Percentiles rank a stretch among this genome's conserved stretches.
These are phyloP conservation scores for Phymastichus coffea DNA, from an alignment of 1,140 invertebrate genomes.

Conservation along the genomic window DNA sequence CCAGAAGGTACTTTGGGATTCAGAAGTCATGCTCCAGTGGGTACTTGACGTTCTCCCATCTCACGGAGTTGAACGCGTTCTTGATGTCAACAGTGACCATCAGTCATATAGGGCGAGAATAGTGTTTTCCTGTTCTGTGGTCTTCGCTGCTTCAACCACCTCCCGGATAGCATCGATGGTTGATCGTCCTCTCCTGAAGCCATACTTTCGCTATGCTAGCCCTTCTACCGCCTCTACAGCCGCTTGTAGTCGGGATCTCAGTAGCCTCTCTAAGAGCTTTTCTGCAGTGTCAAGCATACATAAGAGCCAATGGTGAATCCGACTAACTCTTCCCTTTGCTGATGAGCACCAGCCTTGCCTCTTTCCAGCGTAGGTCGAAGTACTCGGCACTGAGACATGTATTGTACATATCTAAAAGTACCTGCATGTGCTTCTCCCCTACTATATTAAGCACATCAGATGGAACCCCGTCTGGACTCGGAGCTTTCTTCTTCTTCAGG, in stretches of 20 bases:
- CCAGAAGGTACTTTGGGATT: background rate
- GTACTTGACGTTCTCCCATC: background rate
- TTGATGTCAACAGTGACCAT: background rate
- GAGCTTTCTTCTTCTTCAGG: no score
- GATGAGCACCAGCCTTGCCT: conserved; percentile 1
- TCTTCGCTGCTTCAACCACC: background rate
- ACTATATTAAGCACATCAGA: no score
- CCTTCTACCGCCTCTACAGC: background rate
- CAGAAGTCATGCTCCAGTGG: background rate
- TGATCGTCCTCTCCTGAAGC: background rate
- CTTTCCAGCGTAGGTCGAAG: no score
- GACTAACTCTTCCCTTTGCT: conserved; percentile 1
- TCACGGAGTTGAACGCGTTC: conserved; percentile 3
- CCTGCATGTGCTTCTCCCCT: no score
- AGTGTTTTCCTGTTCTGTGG: background rate
- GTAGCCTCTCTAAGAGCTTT: background rate
- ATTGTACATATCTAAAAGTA: no score
- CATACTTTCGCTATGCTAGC: background rate
- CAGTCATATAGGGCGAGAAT: background rate
- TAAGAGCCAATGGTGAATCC: conserved; percentile 1
- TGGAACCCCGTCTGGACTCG: no score
- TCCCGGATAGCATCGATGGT: background rate
- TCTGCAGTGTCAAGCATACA: conserved; percentile 7
- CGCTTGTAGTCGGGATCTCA: background rate
- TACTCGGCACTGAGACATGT: no score